Base-by-base conservation (phyloP, 1,140 invertebrate species). In the Heliconius himera region DNA sequence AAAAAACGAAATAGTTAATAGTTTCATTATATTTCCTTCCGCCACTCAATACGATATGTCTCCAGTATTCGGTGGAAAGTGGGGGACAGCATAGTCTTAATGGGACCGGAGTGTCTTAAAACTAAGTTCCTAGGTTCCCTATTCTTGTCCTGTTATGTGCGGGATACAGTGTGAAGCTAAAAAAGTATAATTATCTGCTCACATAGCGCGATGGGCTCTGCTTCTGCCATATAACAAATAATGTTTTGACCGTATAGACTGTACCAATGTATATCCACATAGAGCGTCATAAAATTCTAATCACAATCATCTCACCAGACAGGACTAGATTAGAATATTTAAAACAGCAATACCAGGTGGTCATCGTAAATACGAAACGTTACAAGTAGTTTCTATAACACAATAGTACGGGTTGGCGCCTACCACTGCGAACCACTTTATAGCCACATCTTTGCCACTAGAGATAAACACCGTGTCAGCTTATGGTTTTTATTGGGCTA, bases 401-500 rank as follows among this genome's bases (percentile, higher is more conserved):
- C 76, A 77, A 76, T 76, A 73, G 70, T 74, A 74, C 72, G 72
- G 76, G 54, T 74, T 78, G 81, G 81, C 81, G 83, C 78, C 81
- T 74, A 79, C 77, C 74, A 79, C 78, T 78, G 76, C 77, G 76
- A 74, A 76, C 73, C 72, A 80, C 66, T 84, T 82, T 84, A 84
- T 82, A 76, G 73, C 79, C 80, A 79, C 41, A 84, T 83, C 79
- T 82, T 83, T 81, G 80, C 76, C 73, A 82, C 81, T 77, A 83
- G 77, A 81, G 74, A 83, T 84, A 74, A 76, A 81, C 74, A 82
- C 79, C 80, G 73, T 83, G 81, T 80, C 76, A 76, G 82, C 82
- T 83, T 77, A 85, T 86, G 74, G 79, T 83, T 84, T 80, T 86
- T 86, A 85, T 84, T 75, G 73, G 70, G 71, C 74, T 77, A 78